phyloP scores from a whole-genome alignment of 2,888 invertebrate species.

The Cremastobaeus sp. region DNA sequence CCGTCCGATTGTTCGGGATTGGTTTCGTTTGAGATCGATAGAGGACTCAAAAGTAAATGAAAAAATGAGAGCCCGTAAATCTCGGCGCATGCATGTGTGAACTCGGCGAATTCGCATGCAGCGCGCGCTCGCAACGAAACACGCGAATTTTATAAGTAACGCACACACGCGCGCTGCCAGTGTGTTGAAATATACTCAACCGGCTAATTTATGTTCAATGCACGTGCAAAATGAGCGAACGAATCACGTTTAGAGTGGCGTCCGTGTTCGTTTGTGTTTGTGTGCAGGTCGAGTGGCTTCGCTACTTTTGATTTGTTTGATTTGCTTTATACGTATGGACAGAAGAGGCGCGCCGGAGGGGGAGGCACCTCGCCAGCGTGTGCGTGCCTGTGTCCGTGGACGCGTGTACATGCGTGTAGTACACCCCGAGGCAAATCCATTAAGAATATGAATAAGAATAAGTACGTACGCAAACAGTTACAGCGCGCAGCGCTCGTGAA shows the following conservation, averaged over 20 bases:
- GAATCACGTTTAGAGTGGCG: constrained; percentile 42
- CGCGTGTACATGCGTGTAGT: constrained; percentile 1
- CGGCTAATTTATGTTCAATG: constrained; percentile 54
- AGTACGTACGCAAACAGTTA: constrained; percentile 56
- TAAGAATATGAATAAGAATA: constrained; percentile 59
- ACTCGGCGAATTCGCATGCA: no score
- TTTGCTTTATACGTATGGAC: constrained; percentile 44
- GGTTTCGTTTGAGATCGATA: constrained; percentile 30
- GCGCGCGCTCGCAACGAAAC: neutral
- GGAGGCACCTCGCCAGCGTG: neutral
- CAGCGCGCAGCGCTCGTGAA: constrained; percentile 53
- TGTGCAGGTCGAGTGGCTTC: constrained; percentile 51
- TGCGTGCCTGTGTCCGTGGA: neutral
- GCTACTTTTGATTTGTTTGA: constrained; percentile 59
- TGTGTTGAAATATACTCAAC: constrained; percentile 19
- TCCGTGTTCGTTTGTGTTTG: constrained; percentile 1
- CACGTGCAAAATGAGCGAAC: constrained; percentile 52
- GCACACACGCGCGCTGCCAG: neutral
- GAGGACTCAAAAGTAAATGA: constrained; percentile 17
- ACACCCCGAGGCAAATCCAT: constrained; percentile 56
- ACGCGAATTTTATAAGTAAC: constrained; percentile 32
- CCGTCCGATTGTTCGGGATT: constrained; percentile 35
- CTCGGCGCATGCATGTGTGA: neutral
- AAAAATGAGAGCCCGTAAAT: constrained; percentile 34
- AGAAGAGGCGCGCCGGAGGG: neutral